Evolutionary conservation across 2,888 invertebrate species (phyloP).

Genomic region (Ptilodon capucinus): DNA sequence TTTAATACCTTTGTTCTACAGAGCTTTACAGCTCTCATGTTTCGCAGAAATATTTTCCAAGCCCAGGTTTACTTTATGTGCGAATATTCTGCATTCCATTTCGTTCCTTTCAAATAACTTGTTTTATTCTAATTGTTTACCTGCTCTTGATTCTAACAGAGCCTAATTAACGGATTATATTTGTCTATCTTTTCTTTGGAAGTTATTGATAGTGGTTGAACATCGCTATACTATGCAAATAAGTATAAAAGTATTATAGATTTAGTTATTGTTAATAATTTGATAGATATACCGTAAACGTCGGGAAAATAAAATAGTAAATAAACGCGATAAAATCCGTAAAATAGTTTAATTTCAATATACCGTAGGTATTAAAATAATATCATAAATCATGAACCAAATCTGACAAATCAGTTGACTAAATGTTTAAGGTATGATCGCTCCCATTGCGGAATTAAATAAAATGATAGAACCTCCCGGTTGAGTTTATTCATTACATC

Average conservation of each 20-base stretch:
- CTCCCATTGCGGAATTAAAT: slow-evolving; percentile 75
- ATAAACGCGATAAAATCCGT: too few relatives aligned
- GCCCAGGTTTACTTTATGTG: slow-evolving; percentile 60
- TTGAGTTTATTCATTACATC: slow-evolving; percentile 81
- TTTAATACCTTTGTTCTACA: slow-evolving; percentile 80
- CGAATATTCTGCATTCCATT: slow-evolving; percentile 53
- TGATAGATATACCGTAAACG: too few relatives aligned
- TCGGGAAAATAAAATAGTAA: too few relatives aligned
- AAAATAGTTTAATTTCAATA: too few relatives aligned
- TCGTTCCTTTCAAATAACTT: slow-evolving; percentile 38
- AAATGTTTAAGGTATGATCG: slow-evolving; percentile 64
- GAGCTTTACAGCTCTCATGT: slow-evolving; percentile 71
- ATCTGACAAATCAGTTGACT: slow-evolving; percentile 49
- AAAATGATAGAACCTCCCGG: slow-evolving; percentile 72
- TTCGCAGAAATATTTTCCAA: slow-evolving; percentile 62
- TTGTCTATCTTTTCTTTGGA: too few relatives aligned
- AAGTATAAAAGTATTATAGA: too few relatives aligned
- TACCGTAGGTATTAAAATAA: background rate
- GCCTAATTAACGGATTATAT: too few relatives aligned
- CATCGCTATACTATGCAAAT: too few relatives aligned
- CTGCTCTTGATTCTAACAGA: background rate
- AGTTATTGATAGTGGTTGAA: too few relatives aligned
- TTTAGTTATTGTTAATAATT: too few relatives aligned
- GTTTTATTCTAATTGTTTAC: slow-evolving; percentile 8
- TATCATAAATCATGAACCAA: background rate